phyloP scores from a whole-genome alignment of 1,140 invertebrate species.

The Scaptomyza graminum region DNA sequence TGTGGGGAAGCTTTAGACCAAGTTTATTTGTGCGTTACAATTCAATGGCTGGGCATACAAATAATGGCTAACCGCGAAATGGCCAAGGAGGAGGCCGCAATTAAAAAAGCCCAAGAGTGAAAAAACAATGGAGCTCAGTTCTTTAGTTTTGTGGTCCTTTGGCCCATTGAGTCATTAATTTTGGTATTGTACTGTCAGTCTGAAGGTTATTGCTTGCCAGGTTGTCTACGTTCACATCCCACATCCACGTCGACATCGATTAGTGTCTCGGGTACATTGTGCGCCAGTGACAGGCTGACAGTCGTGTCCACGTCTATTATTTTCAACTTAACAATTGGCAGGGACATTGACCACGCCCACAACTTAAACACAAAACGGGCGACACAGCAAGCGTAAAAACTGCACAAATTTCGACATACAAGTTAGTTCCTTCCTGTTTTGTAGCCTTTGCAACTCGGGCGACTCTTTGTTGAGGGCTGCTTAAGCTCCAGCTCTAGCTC shows the following conservation, averaged over 20 bases:
- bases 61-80: constrained; percentile 66
- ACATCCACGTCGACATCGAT: constrained; percentile 59
- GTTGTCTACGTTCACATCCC: constrained; percentile 60
- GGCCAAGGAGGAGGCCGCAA: constrained; percentile 51
- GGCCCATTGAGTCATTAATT: constrained; percentile 77
- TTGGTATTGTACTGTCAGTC: constrained; percentile 50
- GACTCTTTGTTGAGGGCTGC: constrained; percentile 32
- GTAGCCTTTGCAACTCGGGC: constrained; percentile 20
- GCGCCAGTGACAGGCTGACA: constrained; percentile 68
- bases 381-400: constrained; percentile 59
- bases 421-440: constrained; percentile 69
- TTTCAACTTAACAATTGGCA: constrained; percentile 79
- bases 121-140: constrained; percentile 38
- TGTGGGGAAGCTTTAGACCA: background rate
- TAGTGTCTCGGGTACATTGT: constrained; percentile 67
- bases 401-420: constrained; percentile 79
- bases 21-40: constrained; percentile 2
- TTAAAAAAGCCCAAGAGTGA: constrained; percentile 64
- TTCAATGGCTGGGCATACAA: constrained; percentile 35
- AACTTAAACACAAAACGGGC: constrained; percentile 44
- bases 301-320: constrained; percentile 77
- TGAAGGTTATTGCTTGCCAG: constrained; percentile 20
- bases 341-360: constrained; percentile 49
- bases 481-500: background rate
- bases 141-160: constrained; percentile 17